A percentile compares a stretch with the other conserved stretches of the same genome.
Evolutionary conservation across 2,797 vertebrate species (phyloP).

Genomic region (Kryptolebias ocellatus): DNA sequence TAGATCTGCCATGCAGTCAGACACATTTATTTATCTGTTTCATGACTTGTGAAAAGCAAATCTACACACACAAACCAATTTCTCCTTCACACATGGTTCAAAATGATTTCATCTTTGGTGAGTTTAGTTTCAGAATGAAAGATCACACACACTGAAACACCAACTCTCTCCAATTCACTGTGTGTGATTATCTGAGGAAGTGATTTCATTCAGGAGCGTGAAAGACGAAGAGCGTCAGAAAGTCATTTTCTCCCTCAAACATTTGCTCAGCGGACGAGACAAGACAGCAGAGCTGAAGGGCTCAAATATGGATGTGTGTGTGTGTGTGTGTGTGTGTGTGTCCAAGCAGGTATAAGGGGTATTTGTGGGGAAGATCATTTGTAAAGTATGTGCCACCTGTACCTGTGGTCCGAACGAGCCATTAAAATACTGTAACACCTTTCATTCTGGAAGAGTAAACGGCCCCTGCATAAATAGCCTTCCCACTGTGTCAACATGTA

Average conservation of each 20-base stretch:
- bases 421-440: conserved; percentile 20
- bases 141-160: neutral
- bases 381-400: conserved; percentile 4
- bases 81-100: conserved; percentile 18
- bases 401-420: conserved; percentile 22
- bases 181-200: conserved; percentile 41
- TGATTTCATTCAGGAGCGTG: conserved; percentile 45
- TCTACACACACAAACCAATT: conserved; percentile 6
- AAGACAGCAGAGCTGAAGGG: conserved; percentile 21
- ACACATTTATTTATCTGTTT: neutral
- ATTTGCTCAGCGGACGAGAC: conserved; percentile 48
- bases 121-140: conserved; percentile 20
- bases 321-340: conserved; percentile 16
- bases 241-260: conserved; percentile 63
- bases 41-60: conserved; percentile 14
- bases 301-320: conserved; percentile 15
- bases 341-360: conserved; percentile 11
- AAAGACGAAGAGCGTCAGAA: conserved; percentile 45
- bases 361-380: conserved; percentile 24
- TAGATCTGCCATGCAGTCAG: conserved; percentile 19
- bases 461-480: conserved; percentile 7
- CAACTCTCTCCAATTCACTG: conserved; percentile 17
- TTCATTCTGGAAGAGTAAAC: conserved; percentile 16
- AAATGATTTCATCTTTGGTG: conserved; percentile 19
- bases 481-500: conserved; percentile 16